Evolutionary conservation across 2,113 vertebrate genomes (phyloP), one percentile per base, ranked within the genome.

Genomic region (Labrus mixtus): DNA sequence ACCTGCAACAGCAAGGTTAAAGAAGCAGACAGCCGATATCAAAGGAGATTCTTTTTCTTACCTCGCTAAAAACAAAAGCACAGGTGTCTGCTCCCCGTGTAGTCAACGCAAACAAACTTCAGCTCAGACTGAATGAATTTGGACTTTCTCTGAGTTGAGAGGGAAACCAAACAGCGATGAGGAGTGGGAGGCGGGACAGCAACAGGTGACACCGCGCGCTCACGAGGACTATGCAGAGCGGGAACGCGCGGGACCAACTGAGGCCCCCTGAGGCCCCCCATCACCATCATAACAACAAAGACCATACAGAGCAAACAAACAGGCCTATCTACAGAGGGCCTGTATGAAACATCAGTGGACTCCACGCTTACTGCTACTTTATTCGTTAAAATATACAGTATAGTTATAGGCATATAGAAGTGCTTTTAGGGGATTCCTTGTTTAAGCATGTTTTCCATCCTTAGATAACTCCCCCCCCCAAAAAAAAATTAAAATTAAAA

Each of bases 131-230:
- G 20, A 71, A 9, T 62, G 23, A 37, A 63, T 10, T 0, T 4
- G 11, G 2, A 48, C 37, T 58, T 29, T 29, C 23, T 7, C 66
- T 9, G 70, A 6, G 2, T 10, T 22, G 12, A 4, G 6, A n/a
- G 23, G 8, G 22, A 22, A 17, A 1, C 36, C 64, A 23, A 4
- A 54, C 58, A 22, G 46, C 46, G 59, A 19, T 0, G 51, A 16
- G 58, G 8, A 43, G 63, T 33, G 1, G 11, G 56, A 71, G 41
- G 56, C 66, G 5, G 43, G 8, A 58, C 63, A 12, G 78, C 60
- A 65, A 89, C 89, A 92, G 89, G 85, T 91, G 88, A 87, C 87
- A 71, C 16, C 22, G 89, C 85, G 88, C 88, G 88, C 54, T 51
- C 83, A 6, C 68, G 50, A 36, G 17, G 13, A 23, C 20, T 0